Evolutionary conservation across 1,140 invertebrate genomes (phyloP), one percentile per base, ranked within the genome.

Genomic region (Ips nitidus): DNA sequence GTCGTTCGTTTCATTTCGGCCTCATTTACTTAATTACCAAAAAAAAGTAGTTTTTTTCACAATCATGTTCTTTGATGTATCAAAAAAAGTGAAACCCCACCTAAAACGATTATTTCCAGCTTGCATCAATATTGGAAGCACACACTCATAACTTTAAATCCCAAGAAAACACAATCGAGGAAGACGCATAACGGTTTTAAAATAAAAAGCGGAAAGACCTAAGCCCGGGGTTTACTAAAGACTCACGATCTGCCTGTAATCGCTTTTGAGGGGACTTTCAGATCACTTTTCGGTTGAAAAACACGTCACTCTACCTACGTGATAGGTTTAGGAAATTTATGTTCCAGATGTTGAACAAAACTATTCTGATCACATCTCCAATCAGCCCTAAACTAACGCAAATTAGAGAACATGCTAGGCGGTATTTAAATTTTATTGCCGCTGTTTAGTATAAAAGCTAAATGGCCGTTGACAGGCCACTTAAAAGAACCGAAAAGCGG

Each of bases 391-490:
- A 22, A 22, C 22, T 22, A 22, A 22, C 22, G 22, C 22, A 22
- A 22, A 22, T 22, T 22, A 22, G 22, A 22, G 22, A 22, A 22
- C 22, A 22, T 22, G 22, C 22, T 22, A 47, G 45, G 45, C 8
- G 4, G 43, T 50, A 50, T 3, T 50, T 50, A 8, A 50, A 50
- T 50, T 50, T 50, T 50, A 50, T 55, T 55, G 2, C 1, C n/a
- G 52, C 37, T 55, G 37, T 55, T 55, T 55, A 5, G 52, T 55
- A 6, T 55, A 8, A 5, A 60, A 2, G 61, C 61, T 63, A 63
- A 63, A 63, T 63, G 40, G 61, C 37, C 45, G 61, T 52, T 52
- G 61, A 63, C 61, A 63, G 50, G 61, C 8, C 61, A 63, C 61
- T 63, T 50, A 63, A 52, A 8, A 55, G 8, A 39, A 52, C 47